Evolutionary conservation across 2,888 invertebrate species (phyloP).

Genomic region (Drosophila flavopinicola): DNA sequence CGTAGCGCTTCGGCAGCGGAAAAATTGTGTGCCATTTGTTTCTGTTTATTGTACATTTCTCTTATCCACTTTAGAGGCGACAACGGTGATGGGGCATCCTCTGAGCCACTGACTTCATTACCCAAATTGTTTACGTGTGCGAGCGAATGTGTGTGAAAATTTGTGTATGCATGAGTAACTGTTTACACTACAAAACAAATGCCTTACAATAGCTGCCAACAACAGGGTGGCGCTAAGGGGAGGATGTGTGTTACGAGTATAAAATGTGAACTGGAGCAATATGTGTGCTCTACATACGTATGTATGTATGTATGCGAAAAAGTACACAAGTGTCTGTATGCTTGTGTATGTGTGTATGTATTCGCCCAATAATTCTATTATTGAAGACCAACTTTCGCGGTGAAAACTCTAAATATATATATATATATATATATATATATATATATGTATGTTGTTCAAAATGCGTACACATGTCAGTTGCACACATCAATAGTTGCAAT

Average conservation of each 20-base stretch:
- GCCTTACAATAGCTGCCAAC: conserved; percentile 45
- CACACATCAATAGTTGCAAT: conserved; percentile 6
- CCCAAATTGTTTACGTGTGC: conserved; percentile 61
- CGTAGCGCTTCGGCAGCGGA: conserved; percentile 16
- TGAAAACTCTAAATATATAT: conserved; percentile 26
- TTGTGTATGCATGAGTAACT: conserved; percentile 48
- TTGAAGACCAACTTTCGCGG: conserved; percentile 54
- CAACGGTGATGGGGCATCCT: conserved; percentile 43
- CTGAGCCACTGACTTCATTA: conserved; percentile 66
- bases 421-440: too few relatives aligned
- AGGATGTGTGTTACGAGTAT: conserved; percentile 31
- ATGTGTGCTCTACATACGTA: neutral
- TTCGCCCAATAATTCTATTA: conserved; percentile 53
- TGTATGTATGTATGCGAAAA: neutral
- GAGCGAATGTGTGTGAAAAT: conserved; percentile 20
- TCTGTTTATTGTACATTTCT: conserved; percentile 68
- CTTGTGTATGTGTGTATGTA: conserved; percentile 9
- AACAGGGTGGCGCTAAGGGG: conserved; percentile 2
- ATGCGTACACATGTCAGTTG: conserved; percentile 8
- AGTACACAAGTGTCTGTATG: too few relatives aligned
- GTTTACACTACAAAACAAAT: conserved; percentile 64
- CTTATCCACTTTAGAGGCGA: conserved; percentile 61
- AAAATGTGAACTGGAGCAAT: conserved; percentile 41
- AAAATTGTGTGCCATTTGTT: conserved; percentile 62
- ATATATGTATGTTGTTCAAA: conserved; percentile 24